These are phyloP conservation scores for Tinea semifulvella DNA, from an alignment of 2,888 invertebrate species.

Conservation along the genomic window DNA sequence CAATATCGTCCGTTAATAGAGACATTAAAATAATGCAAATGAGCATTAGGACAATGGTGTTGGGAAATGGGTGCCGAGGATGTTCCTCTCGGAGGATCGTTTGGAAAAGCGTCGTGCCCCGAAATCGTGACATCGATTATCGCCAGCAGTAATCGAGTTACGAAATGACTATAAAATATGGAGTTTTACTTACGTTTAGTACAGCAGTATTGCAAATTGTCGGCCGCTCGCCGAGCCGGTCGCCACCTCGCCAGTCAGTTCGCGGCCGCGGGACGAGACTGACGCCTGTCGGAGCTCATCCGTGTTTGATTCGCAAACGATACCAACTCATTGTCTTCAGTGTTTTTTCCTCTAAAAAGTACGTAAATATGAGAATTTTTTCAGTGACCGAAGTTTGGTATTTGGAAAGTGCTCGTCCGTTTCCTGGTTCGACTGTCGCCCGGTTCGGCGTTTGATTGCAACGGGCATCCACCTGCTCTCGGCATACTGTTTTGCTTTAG, in stretches of 20 bases:
- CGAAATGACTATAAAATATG: constrained; percentile 58
- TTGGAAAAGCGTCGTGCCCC: constrained; percentile 28
- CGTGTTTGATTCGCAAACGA: constrained; percentile 22
- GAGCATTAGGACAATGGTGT: no score
- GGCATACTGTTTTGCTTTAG: constrained; percentile 7
- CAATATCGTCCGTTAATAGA: no score
- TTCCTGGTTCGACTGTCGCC: neutral
- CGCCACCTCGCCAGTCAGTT: neutral
- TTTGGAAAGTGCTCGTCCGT: neutral
- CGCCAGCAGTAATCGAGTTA: constrained; percentile 52
- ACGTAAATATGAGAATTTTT: constrained; percentile 34
- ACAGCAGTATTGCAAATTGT: constrained; percentile 13
- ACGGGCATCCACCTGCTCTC: constrained; percentile 11
- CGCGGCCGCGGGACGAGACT: constrained; percentile 1
- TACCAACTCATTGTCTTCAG: constrained; percentile 38
- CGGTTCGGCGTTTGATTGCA: constrained; percentile 1
- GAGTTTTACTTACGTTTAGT: constrained; percentile 50
- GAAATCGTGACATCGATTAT: constrained; percentile 57
- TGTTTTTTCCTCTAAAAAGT: constrained; percentile 40
- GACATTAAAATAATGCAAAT: no score
- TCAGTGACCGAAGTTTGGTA: neutral
- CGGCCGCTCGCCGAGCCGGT: neutral
- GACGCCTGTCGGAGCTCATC: constrained; percentile 27
- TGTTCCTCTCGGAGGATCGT: constrained; percentile 28
- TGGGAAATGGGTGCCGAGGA: no score